Evolutionary conservation across 2,888 invertebrate species (phyloP).

Genomic region (Didymodactylos carnosus): DNA sequence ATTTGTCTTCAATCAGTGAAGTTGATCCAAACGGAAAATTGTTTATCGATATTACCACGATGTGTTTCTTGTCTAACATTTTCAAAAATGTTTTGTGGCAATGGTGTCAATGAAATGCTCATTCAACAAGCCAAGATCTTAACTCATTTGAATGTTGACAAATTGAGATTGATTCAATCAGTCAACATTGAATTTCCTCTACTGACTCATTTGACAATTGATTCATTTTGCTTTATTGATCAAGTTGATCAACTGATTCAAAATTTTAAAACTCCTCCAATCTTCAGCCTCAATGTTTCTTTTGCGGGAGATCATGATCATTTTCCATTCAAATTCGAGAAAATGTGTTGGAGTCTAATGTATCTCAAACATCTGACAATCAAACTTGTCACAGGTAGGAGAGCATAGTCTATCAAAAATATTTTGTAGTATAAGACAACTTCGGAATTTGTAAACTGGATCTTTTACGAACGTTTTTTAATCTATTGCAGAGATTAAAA

Average conservation of each 20-base stretch:
- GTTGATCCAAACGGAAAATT: not conserved
- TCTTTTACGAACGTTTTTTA: not conserved
- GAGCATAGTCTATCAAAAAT: no score
- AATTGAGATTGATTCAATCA: not conserved
- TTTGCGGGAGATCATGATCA: no score
- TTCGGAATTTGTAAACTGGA: not conserved
- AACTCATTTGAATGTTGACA: not conserved
- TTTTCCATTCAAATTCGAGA: not conserved
- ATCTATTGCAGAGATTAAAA: not conserved
- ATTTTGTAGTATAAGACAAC: no score
- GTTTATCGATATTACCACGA: not conserved
- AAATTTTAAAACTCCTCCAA: not conserved
- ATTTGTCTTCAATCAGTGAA: not conserved
- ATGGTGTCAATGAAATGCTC: not conserved
- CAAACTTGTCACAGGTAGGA: not conserved
- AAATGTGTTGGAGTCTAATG: not conserved
- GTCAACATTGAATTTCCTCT: not conserved
- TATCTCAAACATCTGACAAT: not conserved
- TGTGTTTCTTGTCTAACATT: not conserved
- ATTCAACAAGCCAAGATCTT: not conserved
- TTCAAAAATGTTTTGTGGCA: not conserved
- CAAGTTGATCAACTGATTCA: not conserved
- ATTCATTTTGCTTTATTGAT: not conserved
- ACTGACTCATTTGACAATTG: not conserved
- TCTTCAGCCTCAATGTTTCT: not conserved